Evolutionary conservation across 2,113 vertebrate genomes (phyloP), one percentile per base, ranked within the genome.

Genomic region (Leptobrachium leishanense): DNA sequence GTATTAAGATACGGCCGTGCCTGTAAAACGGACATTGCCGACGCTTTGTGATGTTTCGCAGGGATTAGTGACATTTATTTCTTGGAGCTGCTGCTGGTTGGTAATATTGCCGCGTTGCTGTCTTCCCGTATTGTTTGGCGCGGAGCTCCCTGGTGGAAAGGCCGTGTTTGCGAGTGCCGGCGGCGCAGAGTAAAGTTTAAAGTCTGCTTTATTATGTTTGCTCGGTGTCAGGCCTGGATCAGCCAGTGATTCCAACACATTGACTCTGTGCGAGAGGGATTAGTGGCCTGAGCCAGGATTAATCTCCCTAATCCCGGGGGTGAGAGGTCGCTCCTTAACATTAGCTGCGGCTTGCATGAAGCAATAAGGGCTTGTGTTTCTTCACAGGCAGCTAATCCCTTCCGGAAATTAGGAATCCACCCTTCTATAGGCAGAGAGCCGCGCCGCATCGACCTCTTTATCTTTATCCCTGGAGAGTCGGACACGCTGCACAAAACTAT

Each of bases 221-320:
- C 92, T 90, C 90, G 94, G 91, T 93, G 94, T 91, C 95, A 88
- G 90, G 91, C 91, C 91, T 90, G 89, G 92, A 92, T 91, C 89
- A 90, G 92, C 90, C 91, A 91, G 88, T 88, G 93, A 91, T 93
- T 91, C 93, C 90, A 94, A 91, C 94, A 95, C 93, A 91, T 89
- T 87, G 88, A 95, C 92, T 91, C 94, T 94, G 92, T 95, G 93
- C 93, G 93, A n/a, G 90, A 93, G 89, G 93, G 94, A 93, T 93
- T 93, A 93, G 88, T 92, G 91, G 87, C 86, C 89, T 89, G 89
- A 88, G 50, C 85, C 83, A 83, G 90, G 93, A 90, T 93, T 97
- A 96, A 97, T 97, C 94, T 93, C 89, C 94, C 86, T 95, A 95
- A 97, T 95, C 94, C 96, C 90, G 87, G 89, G 84, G 92, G 95